Base-by-base conservation (phyloP, 2,113 vertebrate species). In the Istiophorus platypterus region DNA sequence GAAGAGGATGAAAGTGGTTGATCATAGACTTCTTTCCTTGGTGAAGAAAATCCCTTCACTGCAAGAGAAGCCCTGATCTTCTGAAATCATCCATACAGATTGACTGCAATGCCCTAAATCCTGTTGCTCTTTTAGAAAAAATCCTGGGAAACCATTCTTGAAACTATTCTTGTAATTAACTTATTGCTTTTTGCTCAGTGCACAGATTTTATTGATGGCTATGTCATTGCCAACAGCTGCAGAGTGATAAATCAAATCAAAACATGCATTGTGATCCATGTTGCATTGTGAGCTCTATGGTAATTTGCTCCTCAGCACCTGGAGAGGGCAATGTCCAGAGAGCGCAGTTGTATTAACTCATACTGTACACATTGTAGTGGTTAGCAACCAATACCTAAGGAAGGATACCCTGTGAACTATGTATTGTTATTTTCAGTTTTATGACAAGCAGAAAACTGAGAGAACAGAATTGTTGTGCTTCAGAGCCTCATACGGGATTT, bases 151-250 rank as follows among this genome's bases (percentile, higher is more conserved):
- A 84, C 75, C 59, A 85, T 84, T 80, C n/a, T n/a, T n/a, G n/a
- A n/a, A n/a, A n/a, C n/a, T 77, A 37, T 87, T 79, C 72, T 78
- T 63, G 62, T 87, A 86, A 89, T 91, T 78, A 85, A 65, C 80
- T 84, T 88, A 78, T 84, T 58, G 18, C 58, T 76, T 86, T 85
- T 42, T 81, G 80, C 71, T 77, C 75, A 85, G 75, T 83, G 75
- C 72, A 49, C 39, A 41, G 74, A 59, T 78, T 26, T 88, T 88
- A 84, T 88, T 89, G 78, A 88, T 88, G 75, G 37, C 45, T 42
- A 22, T 61, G 67, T 77, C 78, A 62, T 66, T 80, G 89, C 87
- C 87, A 81, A 67, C 52, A 89, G 89, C 85, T 75, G 82, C 65
- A 31, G 45, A 72, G 26, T 15, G 41, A 78, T 89, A 82, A 85